These are phyloP conservation scores for Mamestra brassicae DNA, from an alignment of 2,888 invertebrate species.

Conservation along the genomic window DNA sequence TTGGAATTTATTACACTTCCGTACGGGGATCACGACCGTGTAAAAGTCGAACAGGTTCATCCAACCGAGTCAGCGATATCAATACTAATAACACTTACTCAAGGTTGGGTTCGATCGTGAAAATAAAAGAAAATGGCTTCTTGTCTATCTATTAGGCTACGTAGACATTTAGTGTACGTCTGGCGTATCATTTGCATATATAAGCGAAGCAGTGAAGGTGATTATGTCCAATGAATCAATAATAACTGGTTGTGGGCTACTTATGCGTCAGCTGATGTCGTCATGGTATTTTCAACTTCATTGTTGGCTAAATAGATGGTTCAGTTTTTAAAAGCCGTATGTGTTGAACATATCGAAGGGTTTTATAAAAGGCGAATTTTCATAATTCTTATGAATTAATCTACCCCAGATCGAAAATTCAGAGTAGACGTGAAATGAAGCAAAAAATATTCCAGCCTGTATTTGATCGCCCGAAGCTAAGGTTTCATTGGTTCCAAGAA, in stretches of 20 bases:
- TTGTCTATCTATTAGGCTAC: constrained; percentile 19
- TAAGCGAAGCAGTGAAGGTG: constrained; percentile 63
- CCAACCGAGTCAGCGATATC: constrained; percentile 31
- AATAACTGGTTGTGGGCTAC: constrained; percentile 41
- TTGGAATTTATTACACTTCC: constrained; percentile 39
- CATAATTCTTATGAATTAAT: not conserved
- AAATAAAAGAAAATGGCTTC: constrained; percentile 42
- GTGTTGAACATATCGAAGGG: not conserved
- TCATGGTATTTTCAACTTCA: constrained; percentile 36
- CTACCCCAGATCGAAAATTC: not conserved
- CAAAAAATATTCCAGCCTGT: constrained; percentile 44
- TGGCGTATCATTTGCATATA: constrained; percentile 58
- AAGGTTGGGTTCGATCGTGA: constrained; percentile 17
- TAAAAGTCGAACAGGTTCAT: constrained; percentile 21
- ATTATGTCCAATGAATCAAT: constrained; percentile 63
- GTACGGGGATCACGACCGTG: constrained; percentile 22
- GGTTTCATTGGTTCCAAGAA: constrained; percentile 72
- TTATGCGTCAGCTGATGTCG: constrained; percentile 52
- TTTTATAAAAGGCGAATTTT: not conserved
- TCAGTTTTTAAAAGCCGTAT: constrained; percentile 5
- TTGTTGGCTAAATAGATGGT: constrained; percentile 3
- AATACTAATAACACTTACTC: constrained; percentile 33
- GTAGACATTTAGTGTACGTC: constrained; percentile 39
- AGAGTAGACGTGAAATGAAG: constrained; percentile 17
- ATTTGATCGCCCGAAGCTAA: constrained; percentile 51